Evolutionary conservation across 2,888 invertebrate genomes (phyloP).

Genomic region (Drosophila silvestris): DNA sequence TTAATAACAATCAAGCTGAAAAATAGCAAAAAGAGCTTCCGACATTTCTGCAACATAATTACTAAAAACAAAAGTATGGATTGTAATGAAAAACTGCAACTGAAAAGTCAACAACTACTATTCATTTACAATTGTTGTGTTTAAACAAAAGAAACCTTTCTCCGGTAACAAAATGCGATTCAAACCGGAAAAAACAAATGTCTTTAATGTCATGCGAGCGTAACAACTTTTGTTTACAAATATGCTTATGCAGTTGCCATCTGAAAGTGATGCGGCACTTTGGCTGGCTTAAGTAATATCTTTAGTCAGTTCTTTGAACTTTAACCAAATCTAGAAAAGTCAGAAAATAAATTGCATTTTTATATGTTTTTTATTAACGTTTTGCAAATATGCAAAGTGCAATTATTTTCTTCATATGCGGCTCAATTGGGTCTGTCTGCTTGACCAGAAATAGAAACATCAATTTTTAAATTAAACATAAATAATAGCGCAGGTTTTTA

Average conservation of each 20-base stretch:
- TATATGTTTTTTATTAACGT: not conserved
- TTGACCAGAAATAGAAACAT: not conserved
- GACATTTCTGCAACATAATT: not conserved
- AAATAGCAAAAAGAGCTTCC: not conserved
- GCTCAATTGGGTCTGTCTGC: not conserved
- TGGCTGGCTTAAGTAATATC: not conserved
- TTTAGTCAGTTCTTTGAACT: not conserved
- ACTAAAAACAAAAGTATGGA: conserved; percentile 13
- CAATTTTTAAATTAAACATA: not conserved
- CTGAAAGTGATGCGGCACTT: conserved; percentile 1
- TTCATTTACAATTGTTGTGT: conserved; percentile 34
- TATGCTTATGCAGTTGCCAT: not conserved
- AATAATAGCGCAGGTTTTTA: too few species aligned
- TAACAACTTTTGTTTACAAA: conserved; percentile 15
- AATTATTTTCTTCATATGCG: not conserved
- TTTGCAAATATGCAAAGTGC: not conserved
- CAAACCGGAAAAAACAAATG: conserved; percentile 20
- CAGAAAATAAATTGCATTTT: not conserved
- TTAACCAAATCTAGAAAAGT: not conserved
- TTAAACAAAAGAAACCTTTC: conserved; percentile 35
- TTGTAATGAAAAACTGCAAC: conserved; percentile 14
- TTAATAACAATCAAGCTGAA: not conserved
- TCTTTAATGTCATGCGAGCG: conserved; percentile 16
- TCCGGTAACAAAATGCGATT: conserved; percentile 31
- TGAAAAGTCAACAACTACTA: conserved; percentile 22